phyloP scores from a whole-genome alignment of 2,888 invertebrate genomes.

The Danaus chrysippus region DNA sequence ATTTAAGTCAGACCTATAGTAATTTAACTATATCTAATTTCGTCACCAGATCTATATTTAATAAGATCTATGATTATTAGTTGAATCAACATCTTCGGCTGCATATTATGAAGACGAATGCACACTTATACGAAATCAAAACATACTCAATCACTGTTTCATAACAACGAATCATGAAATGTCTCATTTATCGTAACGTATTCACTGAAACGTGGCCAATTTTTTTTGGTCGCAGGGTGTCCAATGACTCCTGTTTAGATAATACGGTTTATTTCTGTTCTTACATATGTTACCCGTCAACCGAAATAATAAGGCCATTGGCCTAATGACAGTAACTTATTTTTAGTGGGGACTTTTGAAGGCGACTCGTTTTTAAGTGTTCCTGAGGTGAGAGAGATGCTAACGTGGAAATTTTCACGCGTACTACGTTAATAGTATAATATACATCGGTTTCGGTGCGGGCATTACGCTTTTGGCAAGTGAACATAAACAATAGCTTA shows the following conservation, averaged over 20 bases:
- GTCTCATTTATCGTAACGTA: neutral
- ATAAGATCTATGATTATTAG: no score
- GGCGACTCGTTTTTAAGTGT: slow-evolving; percentile 55
- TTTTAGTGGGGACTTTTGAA: slow-evolving; percentile 58
- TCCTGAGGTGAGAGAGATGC: slow-evolving; percentile 42
- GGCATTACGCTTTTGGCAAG: slow-evolving; percentile 26
- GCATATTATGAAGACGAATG: neutral
- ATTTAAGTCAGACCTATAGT: no score
- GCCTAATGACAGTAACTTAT: slow-evolving; percentile 74
- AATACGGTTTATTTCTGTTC: slow-evolving; percentile 71
- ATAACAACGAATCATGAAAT: neutral
- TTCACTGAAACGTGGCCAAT: slow-evolving; percentile 61
- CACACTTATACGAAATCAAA: neutral
- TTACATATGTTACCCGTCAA: slow-evolving; percentile 75
- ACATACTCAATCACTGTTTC: neutral
- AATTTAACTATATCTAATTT: no score
- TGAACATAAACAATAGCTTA: slow-evolving; percentile 21
- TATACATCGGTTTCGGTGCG: slow-evolving; percentile 18
- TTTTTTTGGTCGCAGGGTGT: slow-evolving; percentile 45
- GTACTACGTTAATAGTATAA: slow-evolving; percentile 21
- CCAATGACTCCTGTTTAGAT: slow-evolving; percentile 65
- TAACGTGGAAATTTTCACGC: slow-evolving; percentile 21
- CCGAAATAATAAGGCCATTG: slow-evolving; percentile 76
- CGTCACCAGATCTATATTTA: no score
- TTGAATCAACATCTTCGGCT: no score